phyloP scores from a whole-genome alignment of 2,113 vertebrate species.

The Pardalotus punctatus region DNA sequence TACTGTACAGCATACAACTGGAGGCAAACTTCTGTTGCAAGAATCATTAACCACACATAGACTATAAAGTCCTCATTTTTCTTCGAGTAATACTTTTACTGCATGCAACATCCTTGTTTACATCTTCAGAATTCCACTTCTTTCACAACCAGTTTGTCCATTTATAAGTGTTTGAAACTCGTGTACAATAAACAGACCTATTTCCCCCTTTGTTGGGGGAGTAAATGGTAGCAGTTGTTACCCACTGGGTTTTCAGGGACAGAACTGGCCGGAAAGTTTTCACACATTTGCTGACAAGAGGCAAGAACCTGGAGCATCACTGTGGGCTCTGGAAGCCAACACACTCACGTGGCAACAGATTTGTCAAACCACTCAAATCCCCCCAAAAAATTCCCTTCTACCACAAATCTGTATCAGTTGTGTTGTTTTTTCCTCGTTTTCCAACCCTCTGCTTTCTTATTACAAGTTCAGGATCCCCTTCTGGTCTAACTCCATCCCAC shows the following conservation, averaged over 20 bases:
- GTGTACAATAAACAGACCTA: neutral
- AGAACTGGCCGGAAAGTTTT: neutral
- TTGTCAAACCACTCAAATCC: neutral
- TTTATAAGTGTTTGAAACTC: neutral
- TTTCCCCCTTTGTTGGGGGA: neutral
- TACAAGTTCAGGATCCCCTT: neutral
- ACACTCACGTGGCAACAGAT: neutral
- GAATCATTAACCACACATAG: neutral
- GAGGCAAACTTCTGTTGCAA: neutral
- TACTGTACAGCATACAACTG: neutral
- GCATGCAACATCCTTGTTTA: neutral
- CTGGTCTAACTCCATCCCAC: neutral
- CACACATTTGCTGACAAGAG: neutral
- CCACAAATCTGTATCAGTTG: accelerated
- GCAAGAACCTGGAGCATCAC: neutral
- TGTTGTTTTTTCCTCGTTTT: accelerated
- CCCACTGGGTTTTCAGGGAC: accelerated
- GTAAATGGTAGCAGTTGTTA: neutral
- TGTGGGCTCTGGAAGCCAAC: neutral
- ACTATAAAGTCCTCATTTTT: neutral
- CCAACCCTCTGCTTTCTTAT: neutral
- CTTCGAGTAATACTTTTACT: neutral
- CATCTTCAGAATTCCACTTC: neutral
- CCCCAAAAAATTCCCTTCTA: neutral
- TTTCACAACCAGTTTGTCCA: neutral